Percentiles rank a stretch among this genome's conserved stretches.
Conservation (phyloP, 2,888 invertebrate genomes). For the Drosophila glabriapex region DNA sequence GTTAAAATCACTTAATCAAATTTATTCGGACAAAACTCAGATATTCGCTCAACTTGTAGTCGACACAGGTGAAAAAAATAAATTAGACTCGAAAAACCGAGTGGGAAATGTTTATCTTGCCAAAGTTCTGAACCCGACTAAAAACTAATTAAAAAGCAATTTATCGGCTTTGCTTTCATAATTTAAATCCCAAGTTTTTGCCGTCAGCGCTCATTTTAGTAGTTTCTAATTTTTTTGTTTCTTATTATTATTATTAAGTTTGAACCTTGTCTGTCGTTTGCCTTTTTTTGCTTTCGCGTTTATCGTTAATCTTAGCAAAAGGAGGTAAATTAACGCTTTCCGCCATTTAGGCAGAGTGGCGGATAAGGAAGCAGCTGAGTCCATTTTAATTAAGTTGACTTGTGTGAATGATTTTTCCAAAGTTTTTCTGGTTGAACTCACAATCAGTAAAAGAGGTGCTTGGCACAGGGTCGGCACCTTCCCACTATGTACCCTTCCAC, state of each 20-base stretch:
- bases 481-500: neutral
- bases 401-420: conserved; percentile 47
- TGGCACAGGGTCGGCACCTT: neutral
- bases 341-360: conserved; percentile 38
- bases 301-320: conserved; percentile 22
- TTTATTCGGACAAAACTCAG: conserved; percentile 29
- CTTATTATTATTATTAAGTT: neutral
- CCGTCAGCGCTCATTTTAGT: conserved; percentile 17
- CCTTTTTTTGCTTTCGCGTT: conserved; percentile 1
- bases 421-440: conserved; percentile 39
- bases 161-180: conserved; percentile 46
- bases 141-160: conserved; percentile 76
- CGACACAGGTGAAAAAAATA: conserved; percentile 6
- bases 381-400: conserved; percentile 67
- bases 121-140: conserved; percentile 27
- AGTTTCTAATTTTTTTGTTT: conserved; percentile 21
- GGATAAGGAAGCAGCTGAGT: conserved; percentile 40
- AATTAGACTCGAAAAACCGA: conserved; percentile 35
- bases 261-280: conserved; percentile 11
- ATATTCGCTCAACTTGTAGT: conserved; percentile 19
- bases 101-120: conserved; percentile 1
- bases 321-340: conserved; percentile 51
- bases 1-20: conserved; percentile 9
- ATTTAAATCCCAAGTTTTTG: conserved; percentile 20
- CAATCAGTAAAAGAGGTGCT: conserved; percentile 3